Evolutionary conservation across 2,888 invertebrate species (phyloP).

Genomic region (Epistrophella euchroma): DNA sequence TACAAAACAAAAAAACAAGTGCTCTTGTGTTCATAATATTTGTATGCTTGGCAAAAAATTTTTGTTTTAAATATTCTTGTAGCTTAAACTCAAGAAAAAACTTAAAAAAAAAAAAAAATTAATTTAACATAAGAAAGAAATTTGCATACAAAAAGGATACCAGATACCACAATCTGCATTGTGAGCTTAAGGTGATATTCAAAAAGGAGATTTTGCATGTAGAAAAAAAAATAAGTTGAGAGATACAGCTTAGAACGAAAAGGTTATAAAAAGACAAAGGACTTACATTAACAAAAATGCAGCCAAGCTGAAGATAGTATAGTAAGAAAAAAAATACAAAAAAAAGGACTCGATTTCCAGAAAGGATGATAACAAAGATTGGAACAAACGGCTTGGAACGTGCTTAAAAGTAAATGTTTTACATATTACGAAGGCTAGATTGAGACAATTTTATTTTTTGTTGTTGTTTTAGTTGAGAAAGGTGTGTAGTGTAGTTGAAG

Average conservation of each 20-base stretch:
- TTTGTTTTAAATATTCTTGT: constrained; percentile 12
- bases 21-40: constrained; percentile 44
- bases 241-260: constrained; percentile 11
- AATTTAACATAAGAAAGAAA: constrained; percentile 26
- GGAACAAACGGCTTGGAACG: constrained; percentile 44
- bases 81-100: not conserved
- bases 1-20: constrained; percentile 35
- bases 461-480: not conserved
- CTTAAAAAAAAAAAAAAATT: not conserved
- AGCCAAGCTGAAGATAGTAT: constrained; percentile 33
- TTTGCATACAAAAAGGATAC: constrained; percentile 69
- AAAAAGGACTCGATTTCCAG: constrained; percentile 9
- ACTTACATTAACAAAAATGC: constrained; percentile 37
- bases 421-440: constrained; percentile 22
- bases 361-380: constrained; percentile 35
- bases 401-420: constrained; percentile 51
- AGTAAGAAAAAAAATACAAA: constrained; percentile 8
- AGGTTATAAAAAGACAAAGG: constrained; percentile 8
- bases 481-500: constrained; percentile 23
- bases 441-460: constrained; percentile 10
- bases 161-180: constrained; percentile 45
- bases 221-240: not conserved
- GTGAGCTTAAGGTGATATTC: constrained; percentile 46
- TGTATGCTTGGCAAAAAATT: constrained; percentile 6
- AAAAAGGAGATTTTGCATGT: constrained; percentile 23